Percentiles rank a stretch among this genome's conserved stretches.
These are phyloP conservation scores for Paramuricea clavata DNA, from an alignment of 92 coral and sea anemone species.

Conservation along the genomic window DNA sequence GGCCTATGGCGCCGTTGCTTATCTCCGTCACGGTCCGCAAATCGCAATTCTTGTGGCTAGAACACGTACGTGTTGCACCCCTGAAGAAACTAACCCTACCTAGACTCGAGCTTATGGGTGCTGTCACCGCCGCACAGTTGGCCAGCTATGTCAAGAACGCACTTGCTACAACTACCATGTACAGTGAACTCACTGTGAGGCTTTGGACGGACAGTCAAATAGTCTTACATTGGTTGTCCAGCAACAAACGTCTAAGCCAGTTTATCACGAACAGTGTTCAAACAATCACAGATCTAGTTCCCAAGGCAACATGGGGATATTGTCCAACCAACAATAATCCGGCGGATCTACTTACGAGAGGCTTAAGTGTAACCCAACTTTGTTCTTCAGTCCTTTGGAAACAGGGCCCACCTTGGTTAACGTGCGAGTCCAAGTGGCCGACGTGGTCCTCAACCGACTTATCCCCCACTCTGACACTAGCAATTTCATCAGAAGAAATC, in stretches of 20 bases:
- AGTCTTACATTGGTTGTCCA: slow-evolving; percentile 57
- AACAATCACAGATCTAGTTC: slow-evolving; percentile 38
- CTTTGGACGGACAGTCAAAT: slow-evolving; percentile 65
- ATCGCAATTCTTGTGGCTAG: too few species aligned
- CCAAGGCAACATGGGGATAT: slow-evolving; percentile 8
- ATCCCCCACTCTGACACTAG: neutral
- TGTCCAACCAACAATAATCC: neutral
- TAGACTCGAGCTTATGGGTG: neutral
- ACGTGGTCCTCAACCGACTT: slow-evolving; percentile 27
- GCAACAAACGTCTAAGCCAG: slow-evolving; percentile 42
- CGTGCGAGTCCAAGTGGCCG: slow-evolving; percentile 46
- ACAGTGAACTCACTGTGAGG: slow-evolving; percentile 30
- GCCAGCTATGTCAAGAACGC: neutral
- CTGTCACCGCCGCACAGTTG: neutral
- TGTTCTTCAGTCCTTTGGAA: slow-evolving; percentile 27
- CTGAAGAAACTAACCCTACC: too few species aligned
- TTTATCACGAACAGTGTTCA: slow-evolving; percentile 45
- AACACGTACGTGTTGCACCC: too few species aligned
- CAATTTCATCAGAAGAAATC: neutral
- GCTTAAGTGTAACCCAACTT: neutral
- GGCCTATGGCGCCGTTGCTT: too few species aligned
- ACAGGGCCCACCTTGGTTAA: slow-evolving; percentile 64
- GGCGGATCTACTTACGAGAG: neutral
- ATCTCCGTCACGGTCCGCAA: too few species aligned
- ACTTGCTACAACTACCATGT: slow-evolving; percentile 13